These are phyloP conservation scores for Lagocephalus sceleratus DNA, from an alignment of 2,797 vertebrate species.

Conservation along the genomic window DNA sequence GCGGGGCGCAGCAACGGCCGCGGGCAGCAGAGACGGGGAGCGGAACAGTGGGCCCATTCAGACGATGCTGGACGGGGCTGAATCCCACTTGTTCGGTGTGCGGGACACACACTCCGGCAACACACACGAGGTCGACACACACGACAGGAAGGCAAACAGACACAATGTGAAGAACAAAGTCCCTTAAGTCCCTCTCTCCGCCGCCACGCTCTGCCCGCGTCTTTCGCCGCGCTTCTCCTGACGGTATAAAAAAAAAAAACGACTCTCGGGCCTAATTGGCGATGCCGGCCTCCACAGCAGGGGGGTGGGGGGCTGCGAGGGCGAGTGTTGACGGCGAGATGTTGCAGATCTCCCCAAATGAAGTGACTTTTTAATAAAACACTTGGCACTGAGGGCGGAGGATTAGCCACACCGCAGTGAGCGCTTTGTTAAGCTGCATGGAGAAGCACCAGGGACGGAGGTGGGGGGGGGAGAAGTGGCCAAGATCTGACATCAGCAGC, in stretches of 20 bases:
- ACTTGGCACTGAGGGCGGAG: slow-evolving; percentile 58
- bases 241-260: slow-evolving; percentile 20
- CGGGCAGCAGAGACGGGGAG: slow-evolving; percentile 40
- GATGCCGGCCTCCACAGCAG: slow-evolving; percentile 35
- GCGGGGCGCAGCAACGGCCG: slow-evolving; percentile 64
- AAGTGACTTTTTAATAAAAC: slow-evolving; percentile 77
- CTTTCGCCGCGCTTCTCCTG: slow-evolving; percentile 17
- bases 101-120: slow-evolving; percentile 27
- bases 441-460: slow-evolving; percentile 51
- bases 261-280: slow-evolving; percentile 48
- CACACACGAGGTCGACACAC: slow-evolving; percentile 26
- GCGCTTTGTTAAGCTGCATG: slow-evolving; percentile 72
- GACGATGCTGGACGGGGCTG: slow-evolving; percentile 43
- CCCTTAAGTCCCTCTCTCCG: slow-evolving; percentile 31
- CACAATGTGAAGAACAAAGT: slow-evolving; percentile 36
- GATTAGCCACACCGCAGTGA: slow-evolving; percentile 73
- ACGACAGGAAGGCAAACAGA: slow-evolving; percentile 59
- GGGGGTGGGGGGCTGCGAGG: slow-evolving; percentile 40
- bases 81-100: slow-evolving; percentile 54
- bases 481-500: slow-evolving; percentile 66
- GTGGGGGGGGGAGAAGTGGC: slow-evolving; percentile 36
- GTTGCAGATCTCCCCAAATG: slow-evolving; percentile 66
- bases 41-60: slow-evolving; percentile 72
- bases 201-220: slow-evolving; percentile 24
- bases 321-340: slow-evolving; percentile 40